Conservation (phyloP, 2,888 invertebrate genomes). For the Notocelia uddmanniana region DNA sequence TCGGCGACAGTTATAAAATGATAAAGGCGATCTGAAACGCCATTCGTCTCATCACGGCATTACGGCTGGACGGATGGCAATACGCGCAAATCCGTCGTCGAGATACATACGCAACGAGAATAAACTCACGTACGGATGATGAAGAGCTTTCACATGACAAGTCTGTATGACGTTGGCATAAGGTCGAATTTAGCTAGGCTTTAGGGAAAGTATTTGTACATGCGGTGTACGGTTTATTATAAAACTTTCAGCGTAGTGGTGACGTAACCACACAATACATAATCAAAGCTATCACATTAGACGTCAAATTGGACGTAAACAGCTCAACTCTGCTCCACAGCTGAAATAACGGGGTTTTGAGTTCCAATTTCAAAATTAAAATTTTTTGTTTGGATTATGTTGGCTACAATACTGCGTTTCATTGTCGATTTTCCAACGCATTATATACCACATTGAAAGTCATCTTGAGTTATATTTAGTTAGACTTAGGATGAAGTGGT, state of each 20-base stretch:
- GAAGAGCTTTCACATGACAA: neutral
- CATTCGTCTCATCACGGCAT: constrained; percentile 28
- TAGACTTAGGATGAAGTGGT: too few species aligned
- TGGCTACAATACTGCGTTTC: neutral
- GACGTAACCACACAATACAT: neutral
- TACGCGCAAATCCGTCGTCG: constrained; percentile 32
- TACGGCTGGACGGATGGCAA: constrained; percentile 19
- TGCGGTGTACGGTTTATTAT: constrained; percentile 4
- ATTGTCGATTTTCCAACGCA: neutral
- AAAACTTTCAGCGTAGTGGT: constrained; percentile 12
- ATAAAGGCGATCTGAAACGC: constrained; percentile 15
- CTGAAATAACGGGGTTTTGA: neutral
- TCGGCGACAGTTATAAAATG: constrained; percentile 36
- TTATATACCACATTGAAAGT: neutral
- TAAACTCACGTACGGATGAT: constrained; percentile 14
- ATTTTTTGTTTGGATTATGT: neutral
- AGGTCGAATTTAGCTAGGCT: neutral
- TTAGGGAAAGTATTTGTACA: neutral
- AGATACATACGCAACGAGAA: neutral
- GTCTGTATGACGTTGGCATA: neutral
- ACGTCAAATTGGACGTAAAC: neutral
- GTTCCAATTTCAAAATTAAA: neutral
- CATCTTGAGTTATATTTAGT: constrained; percentile 23
- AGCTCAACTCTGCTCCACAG: neutral
- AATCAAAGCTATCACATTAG: constrained; percentile 9